phyloP scores from a whole-genome alignment of 2,113 vertebrate genomes.

The Sialia sialis region DNA sequence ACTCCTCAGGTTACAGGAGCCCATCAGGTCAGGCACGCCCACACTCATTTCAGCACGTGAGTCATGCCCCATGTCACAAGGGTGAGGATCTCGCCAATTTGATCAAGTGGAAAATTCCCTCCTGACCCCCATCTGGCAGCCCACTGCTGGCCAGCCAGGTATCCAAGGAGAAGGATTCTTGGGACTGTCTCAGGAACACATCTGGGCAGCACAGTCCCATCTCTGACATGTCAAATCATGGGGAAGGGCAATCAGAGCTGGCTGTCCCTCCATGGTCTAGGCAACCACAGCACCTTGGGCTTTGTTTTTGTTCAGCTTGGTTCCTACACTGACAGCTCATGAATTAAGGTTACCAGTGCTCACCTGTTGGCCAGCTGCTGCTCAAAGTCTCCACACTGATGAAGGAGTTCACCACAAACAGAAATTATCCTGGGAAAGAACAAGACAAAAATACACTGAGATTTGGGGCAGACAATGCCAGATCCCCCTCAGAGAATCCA shows the following conservation, averaged over 20 bases:
- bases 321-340: neutral
- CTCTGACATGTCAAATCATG: neutral
- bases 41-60: neutral
- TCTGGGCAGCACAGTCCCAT: neutral
- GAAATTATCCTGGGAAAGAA: constrained; percentile 74
- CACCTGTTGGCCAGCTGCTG: constrained; percentile 83
- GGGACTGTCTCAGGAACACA: neutral
- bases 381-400: constrained; percentile 81
- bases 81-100: neutral
- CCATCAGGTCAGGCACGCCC: neutral
- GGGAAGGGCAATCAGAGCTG: neutral
- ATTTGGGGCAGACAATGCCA: neutral
- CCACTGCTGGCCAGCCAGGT: neutral
- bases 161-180: neutral
- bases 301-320: neutral
- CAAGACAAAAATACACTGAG: neutral
- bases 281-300: neutral
- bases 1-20: constrained; percentile 4
- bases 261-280: neutral
- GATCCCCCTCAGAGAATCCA: neutral
- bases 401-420: constrained; percentile 81
- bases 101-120: constrained; percentile 29
- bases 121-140: neutral
- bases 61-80: neutral
- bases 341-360: neutral